Percentiles rank a stretch among this genome's conserved stretches.
These are phyloP conservation scores for Aplocera efformata DNA, from an alignment of 2,888 invertebrate genomes.

Conservation along the genomic window DNA sequence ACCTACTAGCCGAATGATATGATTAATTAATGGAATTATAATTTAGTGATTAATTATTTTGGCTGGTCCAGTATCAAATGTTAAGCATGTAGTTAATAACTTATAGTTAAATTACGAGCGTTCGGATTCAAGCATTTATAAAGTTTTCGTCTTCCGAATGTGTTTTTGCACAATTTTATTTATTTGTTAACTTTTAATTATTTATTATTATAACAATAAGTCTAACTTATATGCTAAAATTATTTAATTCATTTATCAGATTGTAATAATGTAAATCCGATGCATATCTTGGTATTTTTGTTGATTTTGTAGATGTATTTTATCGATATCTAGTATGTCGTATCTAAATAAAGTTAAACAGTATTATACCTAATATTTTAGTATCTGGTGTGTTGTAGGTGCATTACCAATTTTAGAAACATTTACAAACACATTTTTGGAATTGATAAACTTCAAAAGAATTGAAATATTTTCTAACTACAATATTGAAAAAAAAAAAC, in stretches of 20 bases:
- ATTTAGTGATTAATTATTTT: too few species aligned
- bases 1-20: slow-evolving; percentile 14
- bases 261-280: background rate
- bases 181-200: background rate
- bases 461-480: slow-evolving; percentile 12
- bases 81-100: slow-evolving; percentile 6
- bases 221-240: slow-evolving; percentile 1
- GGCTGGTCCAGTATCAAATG: slow-evolving; percentile 47
- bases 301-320: background rate
- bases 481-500: too few species aligned
- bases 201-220: too few species aligned
- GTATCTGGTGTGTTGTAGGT: slow-evolving; percentile 12
- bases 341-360: slow-evolving; percentile 5
- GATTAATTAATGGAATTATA: too few species aligned
- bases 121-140: background rate
- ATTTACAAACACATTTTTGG: slow-evolving; percentile 24
- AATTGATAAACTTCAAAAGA: slow-evolving; percentile 1
- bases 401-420: slow-evolving; percentile 21
- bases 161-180: background rate
- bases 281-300: slow-evolving; percentile 10
- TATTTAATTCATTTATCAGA: background rate
- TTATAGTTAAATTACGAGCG: slow-evolving; percentile 1
- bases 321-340: background rate
- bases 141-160: slow-evolving; percentile 10
- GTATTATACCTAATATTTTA: slow-evolving; percentile 8